These are phyloP conservation scores for Rotaria sp. DNA, from an alignment of 2,888 invertebrate genomes.

Conservation along the genomic window DNA sequence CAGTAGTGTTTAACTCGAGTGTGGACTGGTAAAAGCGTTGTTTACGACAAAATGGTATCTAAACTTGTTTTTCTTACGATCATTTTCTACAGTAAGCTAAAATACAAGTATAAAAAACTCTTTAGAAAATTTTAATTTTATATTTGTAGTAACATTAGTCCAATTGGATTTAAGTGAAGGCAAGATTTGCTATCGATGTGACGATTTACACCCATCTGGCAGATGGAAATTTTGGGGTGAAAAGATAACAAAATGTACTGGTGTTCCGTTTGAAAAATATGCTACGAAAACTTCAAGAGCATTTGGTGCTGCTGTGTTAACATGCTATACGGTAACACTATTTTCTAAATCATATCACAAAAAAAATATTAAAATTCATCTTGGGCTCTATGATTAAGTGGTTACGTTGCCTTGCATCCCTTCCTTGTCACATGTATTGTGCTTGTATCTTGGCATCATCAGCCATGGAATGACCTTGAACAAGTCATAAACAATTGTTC, in stretches of 20 bases:
- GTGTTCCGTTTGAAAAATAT: not conserved
- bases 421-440: no score
- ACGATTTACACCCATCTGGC: not conserved
- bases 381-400: no score
- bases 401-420: no score
- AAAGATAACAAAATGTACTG: constrained; percentile 4
- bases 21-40: not conserved
- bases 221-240: not conserved
- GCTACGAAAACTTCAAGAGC: not conserved
- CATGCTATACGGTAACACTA: not conserved
- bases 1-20: not conserved
- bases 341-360: not conserved
- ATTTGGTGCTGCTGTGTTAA: not conserved
- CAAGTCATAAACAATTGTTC: no score
- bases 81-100: not conserved
- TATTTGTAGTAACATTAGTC: not conserved
- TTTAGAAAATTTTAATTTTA: not conserved
- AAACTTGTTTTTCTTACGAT: not conserved
- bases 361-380: no score
- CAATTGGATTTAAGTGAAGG: not conserved
- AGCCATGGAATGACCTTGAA: no score
- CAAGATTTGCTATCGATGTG: constrained; percentile 13
- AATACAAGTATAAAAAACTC: not conserved
- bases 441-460: no score
- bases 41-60: not conserved